Base-by-base conservation (phyloP, 1,140 invertebrate species). In the Pachyrhynchus sulphureomaculatus region DNA sequence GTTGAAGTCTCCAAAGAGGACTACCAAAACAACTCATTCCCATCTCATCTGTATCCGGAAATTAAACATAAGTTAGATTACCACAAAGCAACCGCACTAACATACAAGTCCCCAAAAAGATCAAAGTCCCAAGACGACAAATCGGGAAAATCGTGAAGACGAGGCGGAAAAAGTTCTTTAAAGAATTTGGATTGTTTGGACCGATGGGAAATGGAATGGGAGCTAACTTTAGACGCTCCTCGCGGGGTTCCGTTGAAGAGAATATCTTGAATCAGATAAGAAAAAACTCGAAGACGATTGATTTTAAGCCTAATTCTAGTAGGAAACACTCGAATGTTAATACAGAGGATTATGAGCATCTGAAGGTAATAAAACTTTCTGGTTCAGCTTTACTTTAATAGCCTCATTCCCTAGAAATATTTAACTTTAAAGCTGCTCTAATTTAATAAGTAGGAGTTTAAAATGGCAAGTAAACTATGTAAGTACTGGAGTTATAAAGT, bases 131-230 rank as follows among this genome's bases (percentile, higher is more conserved):
- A 62, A 13, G 51, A 52, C 2, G 66, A 68, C 6, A 54, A 70
- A n/a, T 3, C 68, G 67, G 4, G 51, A 71, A 70, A 51, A 41
- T 24, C 17, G n/a, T 17, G 53, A 58, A 23, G 65, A 69, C 18
- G 72, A 74, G 9, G 68, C 70, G n/a, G 55, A 70, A 20, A n/a
- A 73, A 74, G 53, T 75, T 73, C 34, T 51, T 75, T 1, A 65
- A 72, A 48, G 74, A 76, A 20, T 75, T 73, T 21, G 72, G 70
- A 12, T 68, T 74, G 17, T 65, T 74, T 58, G 65, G 62, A 15
- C 70, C 71, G 29, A 77, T 77, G 76, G 75, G 75, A n/a, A 75
- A 75, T 70, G 75, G 71, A 4, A 62, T 72, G 1, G 39, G 64
- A 6, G 58, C 65, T 2, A 58, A 32, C 18, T 58, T 68, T 8